phyloP scores from a whole-genome alignment of 2,888 invertebrate species.

The Microctonus brassicae region DNA sequence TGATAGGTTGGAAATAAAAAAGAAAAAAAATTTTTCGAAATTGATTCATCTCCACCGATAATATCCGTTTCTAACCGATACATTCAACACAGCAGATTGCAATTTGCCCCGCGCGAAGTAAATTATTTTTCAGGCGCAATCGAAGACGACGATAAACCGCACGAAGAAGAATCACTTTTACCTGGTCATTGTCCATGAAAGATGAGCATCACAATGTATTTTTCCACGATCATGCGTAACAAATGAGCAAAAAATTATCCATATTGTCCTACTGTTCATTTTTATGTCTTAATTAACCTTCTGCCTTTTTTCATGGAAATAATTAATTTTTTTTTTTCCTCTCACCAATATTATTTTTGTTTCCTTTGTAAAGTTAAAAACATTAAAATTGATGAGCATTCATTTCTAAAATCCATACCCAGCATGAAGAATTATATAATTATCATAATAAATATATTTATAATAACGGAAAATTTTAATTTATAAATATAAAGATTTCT shows the following conservation, averaged over 20 bases:
- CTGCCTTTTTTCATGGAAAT: not conserved
- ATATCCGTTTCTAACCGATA: slow-evolving; percentile 33
- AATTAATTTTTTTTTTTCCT: not conserved
- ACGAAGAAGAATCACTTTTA: slow-evolving; percentile 24
- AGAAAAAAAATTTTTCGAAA: slow-evolving; percentile 61
- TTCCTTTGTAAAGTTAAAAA: not conserved
- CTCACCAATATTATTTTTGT: not conserved
- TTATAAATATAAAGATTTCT: not conserved
- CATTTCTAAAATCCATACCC: not conserved
- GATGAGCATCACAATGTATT: not conserved
- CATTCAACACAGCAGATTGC: slow-evolving; percentile 29
- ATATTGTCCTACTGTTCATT: slow-evolving; percentile 7
- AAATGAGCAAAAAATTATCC: slow-evolving; percentile 24
- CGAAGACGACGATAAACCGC: slow-evolving; percentile 2
- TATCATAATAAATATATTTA: not conserved
- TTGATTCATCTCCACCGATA: slow-evolving; percentile 60
- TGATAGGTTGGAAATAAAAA: not conserved
- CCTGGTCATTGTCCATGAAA: slow-evolving; percentile 1
- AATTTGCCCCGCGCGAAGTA: slow-evolving; percentile 11
- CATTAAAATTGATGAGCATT: not conserved
- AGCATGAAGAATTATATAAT: not conserved
- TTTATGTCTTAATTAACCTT: slow-evolving; percentile 40
- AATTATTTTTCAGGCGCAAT: not conserved
- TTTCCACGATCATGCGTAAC: slow-evolving; percentile 22
- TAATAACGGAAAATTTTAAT: not conserved